These are phyloP conservation scores for Cheirogaleus major DNA, from an alignment of 2,797 vertebrate genomes.

Conservation along the genomic window DNA sequence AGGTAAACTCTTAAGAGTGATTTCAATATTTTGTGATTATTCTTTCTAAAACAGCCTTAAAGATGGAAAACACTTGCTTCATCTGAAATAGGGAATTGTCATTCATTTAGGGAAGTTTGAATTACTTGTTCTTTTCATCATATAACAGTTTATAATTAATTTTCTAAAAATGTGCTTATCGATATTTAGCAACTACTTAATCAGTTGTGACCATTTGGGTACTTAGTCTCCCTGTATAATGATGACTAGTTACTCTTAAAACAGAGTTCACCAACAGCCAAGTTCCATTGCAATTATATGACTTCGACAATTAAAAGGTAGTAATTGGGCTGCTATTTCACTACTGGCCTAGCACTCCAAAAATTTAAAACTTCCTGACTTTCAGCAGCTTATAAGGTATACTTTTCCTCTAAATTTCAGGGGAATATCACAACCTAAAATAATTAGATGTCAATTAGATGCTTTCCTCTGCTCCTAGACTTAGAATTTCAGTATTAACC, in stretches of 20 bases:
- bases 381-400: neutral
- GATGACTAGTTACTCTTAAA: slow-evolving; percentile 29
- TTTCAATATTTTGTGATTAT: neutral
- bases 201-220: neutral
- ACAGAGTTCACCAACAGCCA: slow-evolving; percentile 30
- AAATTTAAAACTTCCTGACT: slow-evolving; percentile 26
- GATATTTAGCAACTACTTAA: slow-evolving; percentile 42
- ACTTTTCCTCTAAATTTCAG: slow-evolving; percentile 8
- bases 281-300: slow-evolving; percentile 45
- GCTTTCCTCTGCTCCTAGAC: neutral
- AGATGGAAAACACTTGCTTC: slow-evolving; percentile 13
- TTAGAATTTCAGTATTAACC: neutral
- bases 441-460: neutral
- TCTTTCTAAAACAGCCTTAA: neutral
- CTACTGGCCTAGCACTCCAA: neutral
- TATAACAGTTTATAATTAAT: neutral
- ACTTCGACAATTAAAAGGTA: slow-evolving; percentile 40
- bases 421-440: neutral
- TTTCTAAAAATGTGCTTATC: slow-evolving; percentile 49
- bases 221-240: neutral
- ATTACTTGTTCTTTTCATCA: neutral
- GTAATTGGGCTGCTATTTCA: slow-evolving; percentile 48
- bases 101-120: slow-evolving; percentile 19
- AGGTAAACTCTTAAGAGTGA: neutral
- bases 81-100: neutral